phyloP scores from a whole-genome alignment of 1,140 invertebrate genomes.

The Sarcophaga bullata region DNA sequence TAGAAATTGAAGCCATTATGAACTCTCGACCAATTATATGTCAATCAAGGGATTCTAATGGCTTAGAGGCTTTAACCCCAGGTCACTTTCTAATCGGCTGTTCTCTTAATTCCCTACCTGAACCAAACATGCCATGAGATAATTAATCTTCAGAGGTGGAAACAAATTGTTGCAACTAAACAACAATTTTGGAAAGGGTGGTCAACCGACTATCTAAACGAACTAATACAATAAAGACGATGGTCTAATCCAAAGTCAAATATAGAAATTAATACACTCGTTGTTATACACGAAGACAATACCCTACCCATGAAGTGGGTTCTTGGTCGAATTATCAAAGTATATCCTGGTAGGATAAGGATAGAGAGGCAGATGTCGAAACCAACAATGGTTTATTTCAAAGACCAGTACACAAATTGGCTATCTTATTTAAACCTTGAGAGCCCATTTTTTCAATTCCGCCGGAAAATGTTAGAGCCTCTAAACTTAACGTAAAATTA shows the following conservation, averaged over 20 bases:
- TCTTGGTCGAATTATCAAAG: background rate
- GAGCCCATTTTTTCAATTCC: too few relatives aligned
- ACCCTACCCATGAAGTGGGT: background rate
- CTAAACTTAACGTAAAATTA: too few relatives aligned
- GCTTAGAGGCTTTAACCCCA: too few relatives aligned
- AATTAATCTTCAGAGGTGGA: background rate
- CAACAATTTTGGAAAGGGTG: background rate
- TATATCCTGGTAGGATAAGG: background rate
- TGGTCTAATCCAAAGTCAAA: background rate
- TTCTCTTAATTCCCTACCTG: too few relatives aligned
- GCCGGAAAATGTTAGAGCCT: too few relatives aligned
- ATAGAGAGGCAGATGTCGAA: background rate
- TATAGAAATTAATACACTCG: background rate
- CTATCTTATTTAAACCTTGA: background rate
- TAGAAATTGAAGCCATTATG: too few relatives aligned
- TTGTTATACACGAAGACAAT: background rate
- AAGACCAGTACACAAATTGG: background rate
- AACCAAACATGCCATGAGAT: background rate
- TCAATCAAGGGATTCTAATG: too few relatives aligned
- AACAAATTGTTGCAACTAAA: background rate
- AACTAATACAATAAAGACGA: background rate
- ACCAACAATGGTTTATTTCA: background rate
- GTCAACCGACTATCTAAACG: background rate
- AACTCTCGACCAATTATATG: too few relatives aligned
- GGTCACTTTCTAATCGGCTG: too few relatives aligned